Conservation (phyloP, 2,797 vertebrate genomes). For the Champsocephalus gunnari region DNA sequence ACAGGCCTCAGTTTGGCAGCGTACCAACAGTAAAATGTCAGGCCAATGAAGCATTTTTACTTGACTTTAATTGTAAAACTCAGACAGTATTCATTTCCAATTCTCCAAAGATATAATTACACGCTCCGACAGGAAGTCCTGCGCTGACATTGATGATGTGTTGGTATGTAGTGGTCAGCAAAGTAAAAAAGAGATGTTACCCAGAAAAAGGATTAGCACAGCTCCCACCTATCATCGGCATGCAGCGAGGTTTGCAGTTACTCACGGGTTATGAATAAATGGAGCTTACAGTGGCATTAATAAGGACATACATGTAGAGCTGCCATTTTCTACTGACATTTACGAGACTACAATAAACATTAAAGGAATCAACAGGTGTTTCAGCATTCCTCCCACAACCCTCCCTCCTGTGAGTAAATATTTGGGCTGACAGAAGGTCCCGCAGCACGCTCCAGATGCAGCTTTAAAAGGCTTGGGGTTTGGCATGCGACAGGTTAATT, state of each 20-base stretch:
- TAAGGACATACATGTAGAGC: neutral
- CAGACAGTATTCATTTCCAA: neutral
- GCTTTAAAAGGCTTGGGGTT: slow-evolving; percentile 55
- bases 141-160: slow-evolving; percentile 36
- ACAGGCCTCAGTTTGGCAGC: slow-evolving; percentile 70
- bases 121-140: slow-evolving; percentile 6
- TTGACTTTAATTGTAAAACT: slow-evolving; percentile 27
- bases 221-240: slow-evolving; percentile 16
- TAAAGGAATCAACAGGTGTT: slow-evolving; percentile 37
- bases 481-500: slow-evolving; percentile 60
- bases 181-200: slow-evolving; percentile 30
- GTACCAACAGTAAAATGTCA: slow-evolving; percentile 45
- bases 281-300: slow-evolving; percentile 22
- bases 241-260: slow-evolving; percentile 14
- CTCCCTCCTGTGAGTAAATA: slow-evolving; percentile 47
- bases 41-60: slow-evolving; percentile 19
- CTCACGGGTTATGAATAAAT: slow-evolving; percentile 14
- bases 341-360: neutral
- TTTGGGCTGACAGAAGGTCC: slow-evolving; percentile 55
- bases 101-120: slow-evolving; percentile 19
- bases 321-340: neutral
- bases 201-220: slow-evolving; percentile 34
- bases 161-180: slow-evolving; percentile 35
- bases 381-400: slow-evolving; percentile 19
- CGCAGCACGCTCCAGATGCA: slow-evolving; percentile 51